These are phyloP conservation scores for Corythucha ciliata DNA, from an alignment of 2,888 invertebrate species.

Conservation along the genomic window DNA sequence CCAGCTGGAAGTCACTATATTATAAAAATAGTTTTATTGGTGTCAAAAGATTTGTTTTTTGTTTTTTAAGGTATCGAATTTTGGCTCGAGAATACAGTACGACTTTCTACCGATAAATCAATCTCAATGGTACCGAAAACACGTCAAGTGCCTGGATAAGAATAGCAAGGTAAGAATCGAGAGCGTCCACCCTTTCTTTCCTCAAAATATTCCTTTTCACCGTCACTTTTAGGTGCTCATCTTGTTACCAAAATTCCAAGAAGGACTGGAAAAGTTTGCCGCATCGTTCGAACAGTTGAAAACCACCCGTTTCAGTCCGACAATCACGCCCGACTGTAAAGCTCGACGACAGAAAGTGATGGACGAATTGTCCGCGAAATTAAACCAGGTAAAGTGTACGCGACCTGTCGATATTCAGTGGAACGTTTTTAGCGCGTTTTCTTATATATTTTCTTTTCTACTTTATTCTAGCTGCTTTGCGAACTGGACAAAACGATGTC, in stretches of 20 bases:
- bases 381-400: slow-evolving; percentile 22
- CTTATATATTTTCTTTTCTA: neutral
- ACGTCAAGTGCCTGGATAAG: slow-evolving; percentile 42
- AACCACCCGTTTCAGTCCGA: slow-evolving; percentile 10
- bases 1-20: too few species aligned
- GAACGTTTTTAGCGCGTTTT: too few species aligned
- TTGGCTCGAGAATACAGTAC: slow-evolving; percentile 32
- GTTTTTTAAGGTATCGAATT: slow-evolving; percentile 9
- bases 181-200: neutral
- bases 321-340: slow-evolving; percentile 20
- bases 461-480: slow-evolving; percentile 44
- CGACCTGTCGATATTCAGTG: neutral
- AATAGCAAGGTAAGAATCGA: slow-evolving; percentile 39
- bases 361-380: slow-evolving; percentile 23
- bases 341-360: slow-evolving; percentile 20
- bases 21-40: too few species aligned
- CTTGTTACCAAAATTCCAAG: slow-evolving; percentile 51
- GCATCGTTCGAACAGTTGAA: slow-evolving; percentile 45
- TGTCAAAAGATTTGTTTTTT: too few species aligned
- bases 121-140: slow-evolving; percentile 41
- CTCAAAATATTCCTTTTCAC: neutral
- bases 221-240: slow-evolving; percentile 51
- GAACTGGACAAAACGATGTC: slow-evolving; percentile 51
- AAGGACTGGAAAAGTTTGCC: slow-evolving; percentile 45
- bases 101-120: slow-evolving; percentile 44